Evolutionary conservation across 2,797 vertebrate species (phyloP).

Genomic region (Meda fulgida): DNA sequence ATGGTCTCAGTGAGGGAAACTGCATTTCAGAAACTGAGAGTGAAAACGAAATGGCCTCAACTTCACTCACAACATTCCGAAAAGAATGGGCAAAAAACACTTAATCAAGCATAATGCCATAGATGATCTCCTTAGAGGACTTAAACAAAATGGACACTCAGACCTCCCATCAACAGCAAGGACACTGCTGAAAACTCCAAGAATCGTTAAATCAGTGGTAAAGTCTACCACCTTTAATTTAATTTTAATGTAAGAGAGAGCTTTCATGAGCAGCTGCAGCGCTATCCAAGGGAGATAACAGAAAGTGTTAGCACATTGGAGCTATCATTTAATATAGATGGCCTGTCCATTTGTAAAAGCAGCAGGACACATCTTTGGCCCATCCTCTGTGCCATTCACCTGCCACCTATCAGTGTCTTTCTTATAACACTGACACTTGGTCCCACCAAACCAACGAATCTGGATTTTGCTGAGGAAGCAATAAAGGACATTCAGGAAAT

Average conservation of each 20-base stretch:
- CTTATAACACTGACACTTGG: background rate
- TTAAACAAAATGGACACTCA: background rate
- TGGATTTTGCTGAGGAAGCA: background rate
- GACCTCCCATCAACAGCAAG: background rate
- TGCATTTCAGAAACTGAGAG: background rate
- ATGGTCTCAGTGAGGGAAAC: background rate
- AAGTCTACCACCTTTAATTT: background rate
- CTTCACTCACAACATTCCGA: background rate
- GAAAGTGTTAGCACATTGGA: background rate
- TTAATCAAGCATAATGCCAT: background rate
- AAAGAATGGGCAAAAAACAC: background rate
- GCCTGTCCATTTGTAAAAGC: background rate
- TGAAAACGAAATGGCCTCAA: background rate
- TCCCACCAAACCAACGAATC: background rate
- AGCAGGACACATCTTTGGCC: background rate
- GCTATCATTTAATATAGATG: background rate
- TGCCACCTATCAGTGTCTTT: background rate
- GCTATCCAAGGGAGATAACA: background rate
- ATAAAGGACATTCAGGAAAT: background rate
- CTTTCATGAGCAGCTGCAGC: background rate
- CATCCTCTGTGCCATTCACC: constrained; percentile 16
- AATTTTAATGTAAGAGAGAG: background rate
- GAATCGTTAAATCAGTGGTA: background rate
- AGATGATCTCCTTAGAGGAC: background rate
- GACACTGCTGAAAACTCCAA: background rate